phyloP scores from a whole-genome alignment of 2,113 vertebrate species.

The Macrotis lagotis region DNA sequence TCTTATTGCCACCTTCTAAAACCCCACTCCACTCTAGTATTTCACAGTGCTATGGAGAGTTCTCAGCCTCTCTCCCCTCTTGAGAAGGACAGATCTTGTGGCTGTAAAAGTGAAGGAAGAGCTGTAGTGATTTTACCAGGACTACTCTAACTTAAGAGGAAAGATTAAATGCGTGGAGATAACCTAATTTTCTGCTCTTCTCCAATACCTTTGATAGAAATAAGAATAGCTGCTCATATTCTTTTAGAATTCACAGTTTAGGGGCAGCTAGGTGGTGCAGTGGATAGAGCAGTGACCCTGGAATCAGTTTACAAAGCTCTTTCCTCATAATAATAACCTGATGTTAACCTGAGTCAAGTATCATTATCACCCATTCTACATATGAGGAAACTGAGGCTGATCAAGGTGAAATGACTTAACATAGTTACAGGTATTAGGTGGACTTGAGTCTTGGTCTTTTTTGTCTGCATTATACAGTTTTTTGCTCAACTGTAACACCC shows the following conservation, averaged over 20 bases:
- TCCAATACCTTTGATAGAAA: not conserved
- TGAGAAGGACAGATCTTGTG: not conserved
- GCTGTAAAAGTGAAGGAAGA: not conserved
- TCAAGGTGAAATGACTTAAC: not conserved
- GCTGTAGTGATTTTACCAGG: not conserved
- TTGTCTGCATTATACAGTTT: not conserved
- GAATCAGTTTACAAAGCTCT: not conserved
- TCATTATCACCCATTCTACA: not conserved
- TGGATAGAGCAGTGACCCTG: too few relatives aligned
- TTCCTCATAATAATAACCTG: not conserved
- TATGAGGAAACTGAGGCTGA: not conserved
- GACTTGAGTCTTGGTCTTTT: not conserved
- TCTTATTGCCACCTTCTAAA: not conserved
- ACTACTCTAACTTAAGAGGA: not conserved
- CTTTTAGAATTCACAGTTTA: too few relatives aligned
- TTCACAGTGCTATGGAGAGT: not conserved
- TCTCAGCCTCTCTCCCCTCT: not conserved
- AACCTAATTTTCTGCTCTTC: conserved; percentile 23
- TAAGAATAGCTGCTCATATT: not conserved
- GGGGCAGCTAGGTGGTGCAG: too few relatives aligned
- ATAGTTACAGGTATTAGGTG: not conserved
- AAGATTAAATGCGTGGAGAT: not conserved
- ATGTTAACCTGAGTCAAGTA: not conserved
- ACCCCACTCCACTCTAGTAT: not conserved
- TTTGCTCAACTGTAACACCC: not conserved